Evolutionary conservation across 2,797 vertebrate species (phyloP).

Genomic region (Margarornis squamiger): DNA sequence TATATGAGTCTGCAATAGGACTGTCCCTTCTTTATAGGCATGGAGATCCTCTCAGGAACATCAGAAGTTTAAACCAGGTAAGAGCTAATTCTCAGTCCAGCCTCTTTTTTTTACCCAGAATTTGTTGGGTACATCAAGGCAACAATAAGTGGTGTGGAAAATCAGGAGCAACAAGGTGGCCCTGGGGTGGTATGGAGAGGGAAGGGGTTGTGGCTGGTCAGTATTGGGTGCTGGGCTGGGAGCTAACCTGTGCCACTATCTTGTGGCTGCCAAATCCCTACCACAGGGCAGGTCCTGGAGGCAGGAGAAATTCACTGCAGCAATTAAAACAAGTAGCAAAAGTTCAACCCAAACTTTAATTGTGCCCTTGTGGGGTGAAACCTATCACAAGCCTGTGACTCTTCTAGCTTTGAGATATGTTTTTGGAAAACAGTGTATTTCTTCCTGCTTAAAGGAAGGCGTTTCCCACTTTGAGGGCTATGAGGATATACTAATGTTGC

Average conservation of each 20-base stretch:
- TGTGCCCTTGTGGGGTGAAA: neutral
- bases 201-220: neutral
- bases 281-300: neutral
- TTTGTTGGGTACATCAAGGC: neutral
- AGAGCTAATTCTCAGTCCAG: neutral
- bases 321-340: neutral
- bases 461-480: neutral
- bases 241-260: neutral
- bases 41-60: neutral
- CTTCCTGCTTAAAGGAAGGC: neutral
- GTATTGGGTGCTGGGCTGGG: neutral
- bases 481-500: neutral
- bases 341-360: neutral
- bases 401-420: neutral
- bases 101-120: no score
- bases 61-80: constrained; percentile 12
- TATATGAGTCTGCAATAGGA: neutral
- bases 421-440: neutral
- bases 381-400: rapidly evolving
- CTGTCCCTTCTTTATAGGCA: neutral
- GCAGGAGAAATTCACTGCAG: neutral
- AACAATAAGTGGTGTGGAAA: neutral
- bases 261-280: neutral
- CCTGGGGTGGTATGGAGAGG: neutral
- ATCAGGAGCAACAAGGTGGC: neutral